Evolutionary conservation across 1,140 invertebrate species (phyloP), one percentile per base, ranked within the genome.

Genomic region (Drosophila trapezifrons): DNA sequence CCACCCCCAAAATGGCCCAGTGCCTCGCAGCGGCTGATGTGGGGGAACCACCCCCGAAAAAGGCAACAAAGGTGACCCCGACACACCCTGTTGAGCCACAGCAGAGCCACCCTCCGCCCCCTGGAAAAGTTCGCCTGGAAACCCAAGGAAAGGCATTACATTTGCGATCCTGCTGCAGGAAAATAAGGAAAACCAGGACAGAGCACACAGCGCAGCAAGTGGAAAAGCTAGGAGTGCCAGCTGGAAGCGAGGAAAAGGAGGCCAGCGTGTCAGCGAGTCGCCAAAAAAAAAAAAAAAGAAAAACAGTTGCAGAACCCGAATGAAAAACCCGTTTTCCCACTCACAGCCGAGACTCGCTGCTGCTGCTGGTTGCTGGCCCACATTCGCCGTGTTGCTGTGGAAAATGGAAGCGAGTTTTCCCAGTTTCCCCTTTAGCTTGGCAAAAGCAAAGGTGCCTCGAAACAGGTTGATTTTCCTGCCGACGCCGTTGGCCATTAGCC

Each of bases 381-480:
- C 67, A 80, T 89, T 82, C 46, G 32, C 27, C n/a, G 43, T 38
- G 42, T 18, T 40, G 62, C 25, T 59, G 46, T 45, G 54, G 63
- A 74, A 81, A 78, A 66, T 69, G 78, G 60, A 80, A 84, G 62
- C 79, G 47, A 89, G 84, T 83, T 87, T 89, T 87, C 76, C 60
- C 51, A 62, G 51, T 70, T 40, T 56, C 27, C 51, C 51, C 51
- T n/a, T 35, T 22, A n/a, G 32, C 51, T 20, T 18, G 25, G 32
- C 13, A 40, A 22, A 22, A 55, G 51, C 52, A 46, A 17, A 54
- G 57, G 42, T 35, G 63, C 45, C 40, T 15, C 37, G 75, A 77
- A 87, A 87, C 84, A 89, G 84, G 84, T 89, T 89, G 84, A 89
- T 89, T 89, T 87, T 80, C 84, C 80, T 78, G 58, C 69, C 70